phyloP scores from a whole-genome alignment of 2,113 vertebrate genomes.

The Eretmochelys imbricata region DNA sequence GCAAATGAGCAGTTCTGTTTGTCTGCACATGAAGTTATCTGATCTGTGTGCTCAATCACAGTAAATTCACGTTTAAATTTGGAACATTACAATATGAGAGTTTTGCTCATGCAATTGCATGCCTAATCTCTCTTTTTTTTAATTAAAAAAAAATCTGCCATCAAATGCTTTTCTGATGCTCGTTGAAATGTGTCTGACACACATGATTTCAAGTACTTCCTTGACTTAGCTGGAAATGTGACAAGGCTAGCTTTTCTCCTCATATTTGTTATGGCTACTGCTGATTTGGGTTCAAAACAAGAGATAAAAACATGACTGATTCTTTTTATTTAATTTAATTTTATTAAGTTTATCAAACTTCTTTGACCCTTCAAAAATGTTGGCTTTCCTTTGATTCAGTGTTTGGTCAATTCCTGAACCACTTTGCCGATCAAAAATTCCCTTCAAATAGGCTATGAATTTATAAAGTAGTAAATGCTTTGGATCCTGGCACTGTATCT shows the following conservation, averaged over 20 bases:
- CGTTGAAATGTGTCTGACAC: neutral
- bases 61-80: neutral
- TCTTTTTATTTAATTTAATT: neutral
- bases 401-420: neutral
- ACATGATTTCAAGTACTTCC: neutral
- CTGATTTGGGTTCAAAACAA: neutral
- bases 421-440: neutral
- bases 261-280: neutral
- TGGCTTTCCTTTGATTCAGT: neutral
- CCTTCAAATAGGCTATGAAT: neutral
- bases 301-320: neutral
- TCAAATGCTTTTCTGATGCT: neutral
- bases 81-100: neutral
- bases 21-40: neutral
- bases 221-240: neutral
- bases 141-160: neutral
- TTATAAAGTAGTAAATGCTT: neutral
- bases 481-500: neutral
- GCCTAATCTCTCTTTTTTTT: neutral
- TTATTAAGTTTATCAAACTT: neutral
- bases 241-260: neutral
- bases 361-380: neutral
- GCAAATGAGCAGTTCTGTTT: neutral
- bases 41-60: neutral
- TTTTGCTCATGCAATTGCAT: fast-evolving